Evolutionary conservation across 2,888 invertebrate genomes (phyloP), one percentile per base, ranked within the genome.

Genomic region (Drosophila neotestacea): DNA sequence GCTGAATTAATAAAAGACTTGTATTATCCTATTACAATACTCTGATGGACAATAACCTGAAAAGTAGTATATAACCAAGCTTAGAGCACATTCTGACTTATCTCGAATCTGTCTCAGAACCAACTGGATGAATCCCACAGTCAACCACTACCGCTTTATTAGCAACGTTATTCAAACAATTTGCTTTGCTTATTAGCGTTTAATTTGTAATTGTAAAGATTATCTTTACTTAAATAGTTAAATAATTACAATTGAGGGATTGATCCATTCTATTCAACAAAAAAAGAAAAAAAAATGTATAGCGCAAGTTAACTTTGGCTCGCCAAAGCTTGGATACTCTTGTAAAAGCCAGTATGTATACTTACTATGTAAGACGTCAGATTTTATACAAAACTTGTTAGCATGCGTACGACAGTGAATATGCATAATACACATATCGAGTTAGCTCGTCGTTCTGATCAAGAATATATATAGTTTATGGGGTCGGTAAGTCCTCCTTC

Each of bases 21-120:
- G 22, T 13, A 30, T 38, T 38, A 44, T n/a, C 22, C 9, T 4
- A 5, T 4, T 36, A 22, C 0, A 5, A 28, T 7, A 22, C 0
- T 22, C 32, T 4, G 2, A 13, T 4, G 0, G 3, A 4, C n/a
- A 13, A 27, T 27, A 41, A 63, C 68, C 74, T 52, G 10, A 68
- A 32, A 36, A 55, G 4, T 7, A 67, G 11, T 7, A 78, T 5
- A 6, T 5, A 9, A 32, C 4, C 36, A 4, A 78, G n/a, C 4
- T 11, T 55, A 6, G 32, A 60, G 22, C 6, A 59, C 62, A 78
- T 78, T 38, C 11, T 7, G 27, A 36, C 62, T 60, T 47, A 0
- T 22, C 30, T 13, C 5, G 27, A 7, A 1, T 1, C 13, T 6
- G 42, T 6, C 32, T 4, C 7, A 32, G 27, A 13, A 2, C 2